Evolutionary conservation across 2,888 invertebrate genomes (phyloP), one percentile per base, ranked within the genome.

Genomic region (Aporophyla lueneburgensis): DNA sequence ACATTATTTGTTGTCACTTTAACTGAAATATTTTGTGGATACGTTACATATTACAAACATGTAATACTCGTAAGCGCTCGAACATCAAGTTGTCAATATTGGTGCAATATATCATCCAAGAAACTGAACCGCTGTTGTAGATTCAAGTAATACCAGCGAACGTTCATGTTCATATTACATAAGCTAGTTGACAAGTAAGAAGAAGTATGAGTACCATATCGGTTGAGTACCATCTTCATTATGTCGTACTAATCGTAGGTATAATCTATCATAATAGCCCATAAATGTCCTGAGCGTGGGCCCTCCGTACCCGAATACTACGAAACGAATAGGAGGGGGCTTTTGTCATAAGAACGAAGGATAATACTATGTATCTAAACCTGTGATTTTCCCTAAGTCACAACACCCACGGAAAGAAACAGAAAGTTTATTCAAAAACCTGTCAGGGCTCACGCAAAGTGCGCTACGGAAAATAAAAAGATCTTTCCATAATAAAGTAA

Each of bases 401-500:
- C 56, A 66, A 70, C 56, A 70, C 72, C 82, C 72, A 61, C 46
- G 73, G 68, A 56, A 56, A 49, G 33, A 72, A 58, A 69, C 43
- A 71, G 27, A 80, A 81, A 81, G 81, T 77, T 61, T 67, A 67
- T 73, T 66, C 62, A 72, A 67, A 56, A 46, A 66, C 69, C 27
- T 66, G 71, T 56, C 66, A 67, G 59, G 61, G 43, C 33, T 51
- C 49, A 62, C 74, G 49, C 67, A 49, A 83, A 68, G 69, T 71
- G 58, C 24, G 68, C 70, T 56, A 40, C 21, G 59, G n/a, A 72
- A 76, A 70, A 82, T 79, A 81, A 80, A 83, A 74, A 77, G 66
- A 74, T 77, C 63, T 87, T 83, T 85, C 75, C 68, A 72, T 85
- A 80, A 84, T 82, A 85, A 80, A 85, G 78, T 81, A 80, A 80